phyloP scores from a whole-genome alignment of 2,113 vertebrate species.

The Canis aureus region DNA sequence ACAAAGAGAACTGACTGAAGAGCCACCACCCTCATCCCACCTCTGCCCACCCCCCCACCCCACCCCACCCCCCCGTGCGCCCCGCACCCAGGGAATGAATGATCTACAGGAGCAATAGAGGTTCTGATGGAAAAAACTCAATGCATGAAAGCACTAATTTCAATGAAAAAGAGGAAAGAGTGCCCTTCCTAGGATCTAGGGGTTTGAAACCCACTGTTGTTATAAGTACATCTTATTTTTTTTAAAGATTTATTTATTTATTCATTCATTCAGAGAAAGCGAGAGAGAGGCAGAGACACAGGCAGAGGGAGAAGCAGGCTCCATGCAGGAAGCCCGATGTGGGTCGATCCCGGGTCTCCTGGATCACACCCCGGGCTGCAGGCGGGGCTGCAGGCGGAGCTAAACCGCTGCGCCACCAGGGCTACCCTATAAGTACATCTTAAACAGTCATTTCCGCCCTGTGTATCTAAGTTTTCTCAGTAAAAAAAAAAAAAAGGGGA shows the following conservation, averaged over 20 bases:
- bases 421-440: not conserved
- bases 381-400: too few species aligned
- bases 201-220: not conserved
- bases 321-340: too few species aligned
- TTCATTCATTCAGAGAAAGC: too few species aligned
- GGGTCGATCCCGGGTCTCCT: too few species aligned
- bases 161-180: not conserved
- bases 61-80: not conserved
- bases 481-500: not conserved
- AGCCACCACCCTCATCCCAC: not conserved
- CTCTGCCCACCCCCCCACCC: not conserved
- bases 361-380: too few species aligned
- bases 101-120: not conserved
- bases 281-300: too few species aligned
- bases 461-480: conserved; percentile 29
- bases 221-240: not conserved
- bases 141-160: not conserved
- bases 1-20: conserved; percentile 9
- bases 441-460: not conserved
- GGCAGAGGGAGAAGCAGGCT: too few species aligned
- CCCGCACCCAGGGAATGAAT: not conserved
- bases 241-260: too few species aligned
- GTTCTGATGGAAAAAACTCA: not conserved
- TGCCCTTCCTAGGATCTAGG: not conserved
- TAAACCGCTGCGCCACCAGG: too few species aligned